Conservation (phyloP, 2,888 invertebrate species). For the Ethmia dodecea region DNA sequence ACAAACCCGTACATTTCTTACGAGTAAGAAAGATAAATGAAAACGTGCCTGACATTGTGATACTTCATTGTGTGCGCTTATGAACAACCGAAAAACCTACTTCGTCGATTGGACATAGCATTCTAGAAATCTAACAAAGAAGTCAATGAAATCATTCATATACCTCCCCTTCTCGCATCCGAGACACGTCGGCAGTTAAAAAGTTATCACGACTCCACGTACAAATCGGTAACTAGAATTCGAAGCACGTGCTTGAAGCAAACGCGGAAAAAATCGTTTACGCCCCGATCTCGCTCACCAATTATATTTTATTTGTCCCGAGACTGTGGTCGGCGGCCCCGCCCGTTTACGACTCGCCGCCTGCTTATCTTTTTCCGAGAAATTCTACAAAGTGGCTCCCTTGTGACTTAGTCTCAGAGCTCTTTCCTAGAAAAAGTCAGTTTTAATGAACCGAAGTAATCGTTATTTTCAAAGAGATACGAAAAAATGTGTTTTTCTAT, state of each 20-base stretch:
- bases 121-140: no score
- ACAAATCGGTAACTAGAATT: conserved; percentile 18
- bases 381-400: conserved; percentile 18
- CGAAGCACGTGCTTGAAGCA: conserved; percentile 14
- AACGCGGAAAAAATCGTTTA: conserved; percentile 15
- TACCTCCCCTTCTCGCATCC: conserved; percentile 1
- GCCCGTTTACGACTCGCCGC: conserved; percentile 31
- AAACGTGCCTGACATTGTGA: no score
- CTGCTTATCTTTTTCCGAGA: conserved; percentile 29
- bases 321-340: conserved; percentile 31
- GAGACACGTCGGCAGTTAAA: conserved; percentile 21
- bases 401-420: conserved; percentile 1
- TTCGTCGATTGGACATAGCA: no score
- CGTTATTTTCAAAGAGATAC: no score
- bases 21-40: no score
- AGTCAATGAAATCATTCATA: conserved; percentile 2
- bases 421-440: conserved; percentile 25
- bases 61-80: no score
- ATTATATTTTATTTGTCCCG: conserved; percentile 44
- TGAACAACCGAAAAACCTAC: no score
- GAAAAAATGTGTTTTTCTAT: no score
- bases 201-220: conserved; percentile 20
- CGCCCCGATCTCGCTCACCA: conserved; percentile 21
- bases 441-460: no score
- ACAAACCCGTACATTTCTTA: no score